Percentiles rank a stretch among this genome's conserved stretches.
These are phyloP conservation scores for Apaloderma vittatum DNA, from an alignment of 2,113 vertebrate species.

Conservation along the genomic window DNA sequence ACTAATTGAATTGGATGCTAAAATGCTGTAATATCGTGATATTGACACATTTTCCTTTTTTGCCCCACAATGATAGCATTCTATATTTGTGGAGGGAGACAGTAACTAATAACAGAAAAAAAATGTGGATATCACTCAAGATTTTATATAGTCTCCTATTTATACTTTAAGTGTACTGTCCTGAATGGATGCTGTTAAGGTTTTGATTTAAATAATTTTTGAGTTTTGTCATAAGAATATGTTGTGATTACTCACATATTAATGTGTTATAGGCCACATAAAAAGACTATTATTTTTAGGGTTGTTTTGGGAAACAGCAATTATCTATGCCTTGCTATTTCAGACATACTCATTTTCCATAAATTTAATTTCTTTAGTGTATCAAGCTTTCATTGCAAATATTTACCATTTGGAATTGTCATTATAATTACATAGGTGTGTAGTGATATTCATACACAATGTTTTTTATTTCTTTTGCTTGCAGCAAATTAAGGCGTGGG, in stretches of 20 bases:
- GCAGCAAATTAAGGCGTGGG: slow-evolving; percentile 82
- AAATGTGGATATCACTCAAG: background rate
- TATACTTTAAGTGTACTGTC: background rate
- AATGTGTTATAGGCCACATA: background rate
- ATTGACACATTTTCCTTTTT: background rate
- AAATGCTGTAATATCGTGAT: background rate
- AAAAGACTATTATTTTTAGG: background rate
- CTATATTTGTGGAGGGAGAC: background rate
- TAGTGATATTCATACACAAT: background rate
- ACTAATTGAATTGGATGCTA: background rate
- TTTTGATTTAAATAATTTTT: background rate
- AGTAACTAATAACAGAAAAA: background rate
- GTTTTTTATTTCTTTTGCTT: slow-evolving; percentile 43
- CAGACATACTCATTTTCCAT: background rate
- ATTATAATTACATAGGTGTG: background rate
- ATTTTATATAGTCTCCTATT: background rate
- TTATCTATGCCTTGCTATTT: background rate
- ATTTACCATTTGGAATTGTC: background rate
- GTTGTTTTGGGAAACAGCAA: background rate
- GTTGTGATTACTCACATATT: background rate
- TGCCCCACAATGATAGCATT: background rate
- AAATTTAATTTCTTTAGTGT: background rate
- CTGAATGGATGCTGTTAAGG: background rate
- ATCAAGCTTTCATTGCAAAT: background rate
- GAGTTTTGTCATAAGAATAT: background rate